Evolutionary conservation across 2,113 vertebrate species (phyloP).

Genomic region (Terrapene triunguis): DNA sequence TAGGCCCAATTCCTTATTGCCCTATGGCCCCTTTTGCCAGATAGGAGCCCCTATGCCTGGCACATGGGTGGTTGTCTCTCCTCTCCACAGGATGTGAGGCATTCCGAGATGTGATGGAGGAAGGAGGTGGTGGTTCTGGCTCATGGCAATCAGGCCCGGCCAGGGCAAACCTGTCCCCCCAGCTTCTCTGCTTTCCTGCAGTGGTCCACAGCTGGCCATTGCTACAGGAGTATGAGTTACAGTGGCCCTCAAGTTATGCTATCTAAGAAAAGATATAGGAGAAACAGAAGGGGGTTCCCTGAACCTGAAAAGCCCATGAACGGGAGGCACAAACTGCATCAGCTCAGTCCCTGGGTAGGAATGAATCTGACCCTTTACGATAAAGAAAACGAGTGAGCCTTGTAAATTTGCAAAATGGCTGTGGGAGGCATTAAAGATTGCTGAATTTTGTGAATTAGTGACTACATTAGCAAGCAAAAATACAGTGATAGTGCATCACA

Average conservation of each 20-base stretch:
- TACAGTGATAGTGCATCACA: background rate
- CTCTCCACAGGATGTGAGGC: background rate
- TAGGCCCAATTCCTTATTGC: background rate
- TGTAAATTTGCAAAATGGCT: slow-evolving; percentile 7
- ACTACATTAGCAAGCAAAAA: slow-evolving; percentile 1
- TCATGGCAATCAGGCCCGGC: background rate
- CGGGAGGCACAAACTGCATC: background rate
- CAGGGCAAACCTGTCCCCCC: background rate
- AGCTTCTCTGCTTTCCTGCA: background rate
- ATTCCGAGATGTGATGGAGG: background rate
- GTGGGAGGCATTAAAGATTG: background rate
- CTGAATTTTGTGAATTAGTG: background rate
- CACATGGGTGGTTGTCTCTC: background rate
- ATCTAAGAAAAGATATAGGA: background rate
- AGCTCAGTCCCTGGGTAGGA: background rate
- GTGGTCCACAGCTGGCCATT: background rate
- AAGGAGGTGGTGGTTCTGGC: background rate
- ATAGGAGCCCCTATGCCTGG: background rate
- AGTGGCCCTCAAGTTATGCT: background rate
- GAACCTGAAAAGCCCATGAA: background rate
- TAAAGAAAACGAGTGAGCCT: background rate
- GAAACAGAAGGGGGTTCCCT: background rate
- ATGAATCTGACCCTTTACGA: background rate
- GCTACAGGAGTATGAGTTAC: background rate
- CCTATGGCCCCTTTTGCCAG: background rate